These are phyloP conservation scores for Mantis religiosa DNA, from an alignment of 2,888 invertebrate species.

Conservation along the genomic window DNA sequence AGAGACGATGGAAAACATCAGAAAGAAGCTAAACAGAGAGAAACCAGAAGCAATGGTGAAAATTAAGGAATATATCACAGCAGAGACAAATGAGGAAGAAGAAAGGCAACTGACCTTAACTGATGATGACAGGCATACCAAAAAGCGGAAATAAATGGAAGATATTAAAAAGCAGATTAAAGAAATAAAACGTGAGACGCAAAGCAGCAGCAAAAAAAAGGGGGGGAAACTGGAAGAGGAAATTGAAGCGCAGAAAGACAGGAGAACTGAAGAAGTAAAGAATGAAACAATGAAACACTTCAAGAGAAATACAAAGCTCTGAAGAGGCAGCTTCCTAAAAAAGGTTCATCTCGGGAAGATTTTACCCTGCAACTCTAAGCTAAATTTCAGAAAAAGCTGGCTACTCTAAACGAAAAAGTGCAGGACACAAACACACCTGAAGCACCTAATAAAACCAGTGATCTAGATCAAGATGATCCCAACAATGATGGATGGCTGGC, in stretches of 20 bases:
- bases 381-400: conserved; percentile 78
- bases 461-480: conserved; percentile 41
- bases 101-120: conserved; percentile 31
- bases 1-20: conserved; percentile 17
- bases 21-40: conserved; percentile 21
- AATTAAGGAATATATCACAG: conserved; percentile 4
- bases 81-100: conserved; percentile 6
- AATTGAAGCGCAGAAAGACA: too few relatives aligned
- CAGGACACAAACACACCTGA: conserved; percentile 34
- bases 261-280: too few relatives aligned
- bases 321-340: too few relatives aligned
- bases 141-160: conserved; percentile 32
- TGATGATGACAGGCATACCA: conserved; percentile 34
- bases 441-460: conserved; percentile 38
- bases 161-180: too few relatives aligned
- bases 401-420: conserved; percentile 61
- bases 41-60: not conserved
- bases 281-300: too few relatives aligned
- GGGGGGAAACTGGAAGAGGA: too few relatives aligned
- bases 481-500: conserved; percentile 54
- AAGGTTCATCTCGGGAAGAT: conserved; percentile 53
- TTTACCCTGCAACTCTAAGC: conserved; percentile 76
- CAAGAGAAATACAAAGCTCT: too few relatives aligned
- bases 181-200: too few relatives aligned
- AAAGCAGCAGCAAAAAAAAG: too few relatives aligned